Percentiles rank a stretch among this genome's conserved stretches.
phyloP scores from a whole-genome alignment of 2,888 invertebrate genomes.

The Temnothorax unifasciatus region DNA sequence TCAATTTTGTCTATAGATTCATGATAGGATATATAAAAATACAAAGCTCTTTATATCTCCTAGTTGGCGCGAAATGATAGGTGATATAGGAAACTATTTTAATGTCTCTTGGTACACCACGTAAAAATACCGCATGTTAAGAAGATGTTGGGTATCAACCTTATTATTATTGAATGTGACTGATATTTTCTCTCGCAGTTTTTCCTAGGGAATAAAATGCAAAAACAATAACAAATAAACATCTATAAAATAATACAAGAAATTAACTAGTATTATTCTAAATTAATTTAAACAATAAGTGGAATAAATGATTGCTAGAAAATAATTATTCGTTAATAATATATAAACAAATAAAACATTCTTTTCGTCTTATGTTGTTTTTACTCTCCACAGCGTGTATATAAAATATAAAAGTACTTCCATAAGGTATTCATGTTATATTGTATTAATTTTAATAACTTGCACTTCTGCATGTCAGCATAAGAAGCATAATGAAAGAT shows the following conservation, averaged over 20 bases:
- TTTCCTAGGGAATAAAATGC: not conserved
- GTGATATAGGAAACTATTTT: not conserved
- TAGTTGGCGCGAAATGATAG: not conserved
- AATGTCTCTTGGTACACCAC: not conserved
- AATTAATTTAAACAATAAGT: not conserved
- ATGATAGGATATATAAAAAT: not conserved
- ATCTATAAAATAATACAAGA: not conserved
- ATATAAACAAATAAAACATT: not conserved
- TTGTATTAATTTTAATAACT: too few relatives aligned
- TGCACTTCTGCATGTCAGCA: too few relatives aligned
- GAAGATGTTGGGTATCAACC: not conserved
- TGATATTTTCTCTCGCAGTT: not conserved
- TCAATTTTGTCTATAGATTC: not conserved
- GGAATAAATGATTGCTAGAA: not conserved
- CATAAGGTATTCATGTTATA: too few relatives aligned
- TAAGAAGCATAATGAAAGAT: too few relatives aligned
- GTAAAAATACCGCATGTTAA: not conserved
- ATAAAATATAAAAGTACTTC: too few relatives aligned
- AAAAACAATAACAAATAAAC: not conserved
- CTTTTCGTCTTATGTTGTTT: not conserved
- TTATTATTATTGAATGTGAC: not conserved
- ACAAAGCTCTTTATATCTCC: constrained; percentile 2
- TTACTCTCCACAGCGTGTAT: not conserved
- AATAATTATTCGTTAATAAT: not conserved
- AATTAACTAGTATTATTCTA: not conserved